These are phyloP conservation scores for Cephalophus harveyi DNA, from an alignment of 2,113 vertebrate genomes.

Conservation along the genomic window DNA sequence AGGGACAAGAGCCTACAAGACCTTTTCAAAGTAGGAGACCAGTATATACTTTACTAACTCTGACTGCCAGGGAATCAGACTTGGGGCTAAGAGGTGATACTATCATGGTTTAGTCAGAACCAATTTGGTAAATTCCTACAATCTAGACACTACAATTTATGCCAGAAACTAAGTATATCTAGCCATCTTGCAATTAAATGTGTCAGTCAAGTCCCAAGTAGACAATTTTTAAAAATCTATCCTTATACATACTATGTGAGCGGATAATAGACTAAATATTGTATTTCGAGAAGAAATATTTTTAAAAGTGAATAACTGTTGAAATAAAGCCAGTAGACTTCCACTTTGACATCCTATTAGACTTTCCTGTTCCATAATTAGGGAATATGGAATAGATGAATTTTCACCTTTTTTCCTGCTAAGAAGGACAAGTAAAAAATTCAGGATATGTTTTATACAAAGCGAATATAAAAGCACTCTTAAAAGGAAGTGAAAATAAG, in stretches of 20 bases:
- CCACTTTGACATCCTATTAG: background rate
- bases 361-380: background rate
- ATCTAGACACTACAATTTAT: background rate
- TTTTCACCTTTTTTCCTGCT: background rate
- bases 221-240: background rate
- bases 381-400: background rate
- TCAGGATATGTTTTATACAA: background rate
- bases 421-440: background rate
- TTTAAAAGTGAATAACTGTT: background rate
- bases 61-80: background rate
- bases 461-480: background rate
- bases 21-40: background rate
- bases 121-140: background rate
- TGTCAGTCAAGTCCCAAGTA: background rate
- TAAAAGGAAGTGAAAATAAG: background rate
- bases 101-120: background rate
- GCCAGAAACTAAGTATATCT: background rate
- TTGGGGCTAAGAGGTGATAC: background rate
- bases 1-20: background rate
- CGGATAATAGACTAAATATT: background rate
- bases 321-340: background rate
- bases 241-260: background rate
- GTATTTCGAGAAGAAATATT: background rate
- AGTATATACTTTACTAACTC: background rate
- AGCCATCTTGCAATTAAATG: background rate